These are phyloP conservation scores for Vollenhovia emeryi DNA, from an alignment of 1,140 invertebrate genomes.

Conservation along the genomic window DNA sequence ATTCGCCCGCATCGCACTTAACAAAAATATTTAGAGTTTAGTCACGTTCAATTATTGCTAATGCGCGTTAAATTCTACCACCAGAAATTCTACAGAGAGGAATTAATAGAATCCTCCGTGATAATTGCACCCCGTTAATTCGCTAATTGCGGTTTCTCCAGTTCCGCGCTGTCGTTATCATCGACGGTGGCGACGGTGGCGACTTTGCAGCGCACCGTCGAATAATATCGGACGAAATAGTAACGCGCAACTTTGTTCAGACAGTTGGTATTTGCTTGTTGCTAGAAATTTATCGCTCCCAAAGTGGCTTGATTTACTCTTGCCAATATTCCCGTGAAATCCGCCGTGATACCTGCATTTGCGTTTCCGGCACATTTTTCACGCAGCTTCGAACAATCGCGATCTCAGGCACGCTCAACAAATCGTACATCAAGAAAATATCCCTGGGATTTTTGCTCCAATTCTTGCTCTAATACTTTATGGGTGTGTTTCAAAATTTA, in stretches of 20 bases:
- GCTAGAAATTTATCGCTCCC: constrained; percentile 48
- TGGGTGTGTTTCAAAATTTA: not conserved
- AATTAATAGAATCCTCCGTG: constrained; percentile 49
- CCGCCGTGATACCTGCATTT: constrained; percentile 5
- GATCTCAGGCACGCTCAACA: not conserved
- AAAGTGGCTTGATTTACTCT: constrained; percentile 48
- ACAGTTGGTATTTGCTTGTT: constrained; percentile 52
- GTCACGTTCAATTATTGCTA: constrained; percentile 46
- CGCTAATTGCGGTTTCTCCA: constrained; percentile 55
- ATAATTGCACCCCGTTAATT: constrained; percentile 51
- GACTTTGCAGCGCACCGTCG: constrained; percentile 18
- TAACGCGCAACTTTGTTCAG: constrained; percentile 53
- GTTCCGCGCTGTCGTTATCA: constrained; percentile 35
- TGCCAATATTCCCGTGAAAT: constrained; percentile 34
- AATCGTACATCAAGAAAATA: constrained; percentile 1
- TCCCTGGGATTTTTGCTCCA: not conserved
- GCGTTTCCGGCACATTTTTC: constrained; percentile 14
- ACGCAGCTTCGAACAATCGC: constrained; percentile 18
- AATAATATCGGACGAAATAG: constrained; percentile 50
- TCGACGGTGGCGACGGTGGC: not conserved
- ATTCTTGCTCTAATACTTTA: not conserved
- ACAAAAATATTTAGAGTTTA: constrained; percentile 49
- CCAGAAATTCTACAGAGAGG: not conserved
- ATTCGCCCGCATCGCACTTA: not conserved
- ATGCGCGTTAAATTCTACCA: constrained; percentile 41